A percentile compares a stretch with the other conserved stretches of the same genome.
phyloP scores from a whole-genome alignment of 2,888 invertebrate genomes.

The Scaptomyza caliginosa region DNA sequence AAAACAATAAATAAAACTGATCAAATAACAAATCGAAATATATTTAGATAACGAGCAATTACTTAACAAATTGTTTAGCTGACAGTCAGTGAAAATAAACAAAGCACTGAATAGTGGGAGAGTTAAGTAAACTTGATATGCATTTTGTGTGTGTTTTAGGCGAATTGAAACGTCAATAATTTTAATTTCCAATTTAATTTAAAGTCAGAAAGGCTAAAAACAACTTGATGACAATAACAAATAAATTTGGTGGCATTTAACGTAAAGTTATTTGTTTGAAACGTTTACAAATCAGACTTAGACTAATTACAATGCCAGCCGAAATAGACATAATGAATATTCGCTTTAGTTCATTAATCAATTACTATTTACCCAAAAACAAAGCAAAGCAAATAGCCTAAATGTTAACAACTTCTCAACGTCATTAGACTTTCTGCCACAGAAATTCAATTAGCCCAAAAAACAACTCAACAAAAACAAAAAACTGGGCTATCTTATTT shows the following conservation, averaged over 20 bases:
- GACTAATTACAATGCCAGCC: neutral
- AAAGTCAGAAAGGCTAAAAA: too few relatives aligned
- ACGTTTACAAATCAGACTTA: too few relatives aligned
- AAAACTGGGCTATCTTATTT: conserved; percentile 20
- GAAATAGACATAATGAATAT: neutral
- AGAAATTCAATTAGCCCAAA: conserved; percentile 73
- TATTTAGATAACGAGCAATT: neutral
- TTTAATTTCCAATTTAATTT: too few relatives aligned
- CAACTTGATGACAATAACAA: too few relatives aligned
- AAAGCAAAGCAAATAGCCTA: conserved; percentile 10
- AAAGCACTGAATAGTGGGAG: too few relatives aligned
- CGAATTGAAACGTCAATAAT: neutral
- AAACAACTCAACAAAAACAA: conserved; percentile 27
- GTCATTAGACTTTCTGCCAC: conserved; percentile 6
- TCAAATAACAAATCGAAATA: neutral
- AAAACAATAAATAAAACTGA: neutral
- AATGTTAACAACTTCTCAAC: conserved; percentile 4
- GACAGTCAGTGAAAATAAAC: neutral
- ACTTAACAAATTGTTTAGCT: neutral
- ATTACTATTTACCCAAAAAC: neutral
- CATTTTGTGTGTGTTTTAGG: neutral
- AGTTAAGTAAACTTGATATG: neutral
- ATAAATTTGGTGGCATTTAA: too few relatives aligned
- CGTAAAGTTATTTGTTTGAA: too few relatives aligned
- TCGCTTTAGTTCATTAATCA: conserved; percentile 1